Percentiles rank a stretch among this genome's conserved stretches.
Conservation (phyloP, 1,140 invertebrate genomes). For the Sinonovacula constricta region DNA sequence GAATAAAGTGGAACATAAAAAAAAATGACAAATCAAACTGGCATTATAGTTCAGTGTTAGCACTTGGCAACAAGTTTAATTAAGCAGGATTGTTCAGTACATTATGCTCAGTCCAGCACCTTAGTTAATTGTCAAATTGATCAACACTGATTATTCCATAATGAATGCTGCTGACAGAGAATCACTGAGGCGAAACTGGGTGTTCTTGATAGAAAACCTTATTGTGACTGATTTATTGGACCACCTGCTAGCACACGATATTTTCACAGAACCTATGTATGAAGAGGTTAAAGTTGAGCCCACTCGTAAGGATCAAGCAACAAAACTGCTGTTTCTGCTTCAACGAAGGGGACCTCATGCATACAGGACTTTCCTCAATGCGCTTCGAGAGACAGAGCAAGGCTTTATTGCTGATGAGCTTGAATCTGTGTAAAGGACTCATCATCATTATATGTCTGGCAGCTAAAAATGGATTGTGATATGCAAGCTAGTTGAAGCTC, state of each 20-base stretch:
- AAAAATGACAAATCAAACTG: too few species aligned
- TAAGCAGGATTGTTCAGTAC: too few species aligned
- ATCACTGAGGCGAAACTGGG: constrained; percentile 32
- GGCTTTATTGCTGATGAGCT: constrained; percentile 35
- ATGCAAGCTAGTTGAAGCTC: too few species aligned
- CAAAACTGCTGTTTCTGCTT: constrained; percentile 30
- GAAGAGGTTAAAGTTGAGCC: constrained; percentile 34
- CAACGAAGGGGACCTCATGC: constrained; percentile 42
- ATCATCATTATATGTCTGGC: too few species aligned
- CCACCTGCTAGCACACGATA: background rate
- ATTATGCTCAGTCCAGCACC: too few species aligned
- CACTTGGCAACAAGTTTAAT: too few species aligned
- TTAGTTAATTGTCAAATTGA: too few species aligned
- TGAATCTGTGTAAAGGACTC: too few species aligned
- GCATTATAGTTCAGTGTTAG: too few species aligned
- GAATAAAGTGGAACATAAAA: too few species aligned
- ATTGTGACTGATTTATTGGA: constrained; percentile 25
- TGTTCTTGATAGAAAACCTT: constrained; percentile 40
- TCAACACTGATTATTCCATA: too few species aligned
- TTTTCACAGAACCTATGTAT: constrained; percentile 38
- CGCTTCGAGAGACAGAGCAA: constrained; percentile 11
- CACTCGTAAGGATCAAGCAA: constrained; percentile 30
- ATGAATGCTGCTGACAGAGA: constrained; percentile 39
- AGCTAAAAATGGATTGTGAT: too few species aligned
- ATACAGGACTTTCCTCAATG: constrained; percentile 24